Evolutionary conservation across 2,888 invertebrate species (phyloP).

Genomic region (Camponotus fellah): DNA sequence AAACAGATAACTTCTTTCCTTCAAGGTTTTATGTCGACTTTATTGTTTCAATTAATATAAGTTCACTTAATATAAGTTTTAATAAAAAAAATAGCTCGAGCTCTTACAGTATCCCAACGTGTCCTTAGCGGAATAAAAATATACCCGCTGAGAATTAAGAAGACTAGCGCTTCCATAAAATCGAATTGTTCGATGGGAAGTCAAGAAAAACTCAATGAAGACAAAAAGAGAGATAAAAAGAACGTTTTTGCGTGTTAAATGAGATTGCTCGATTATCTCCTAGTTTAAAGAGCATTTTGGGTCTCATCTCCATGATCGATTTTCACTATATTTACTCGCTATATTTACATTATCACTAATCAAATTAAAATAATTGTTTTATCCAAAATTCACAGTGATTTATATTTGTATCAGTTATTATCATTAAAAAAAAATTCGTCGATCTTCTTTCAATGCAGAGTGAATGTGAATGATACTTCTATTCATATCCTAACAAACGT

Average conservation of each 20-base stretch:
- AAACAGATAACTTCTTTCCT: background rate
- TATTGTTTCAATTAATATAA: background rate
- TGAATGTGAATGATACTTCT: background rate
- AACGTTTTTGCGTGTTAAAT: slow-evolving; percentile 26
- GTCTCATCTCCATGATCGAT: slow-evolving; percentile 2
- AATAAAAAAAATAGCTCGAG: background rate
- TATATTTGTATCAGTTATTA: background rate
- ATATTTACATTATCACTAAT: slow-evolving; percentile 30
- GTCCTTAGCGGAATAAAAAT: background rate
- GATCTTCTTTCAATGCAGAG: background rate
- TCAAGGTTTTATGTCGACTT: background rate
- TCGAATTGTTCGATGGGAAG: slow-evolving; percentile 10
- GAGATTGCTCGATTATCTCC: background rate
- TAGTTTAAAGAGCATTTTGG: slow-evolving; percentile 11
- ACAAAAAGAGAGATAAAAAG: background rate
- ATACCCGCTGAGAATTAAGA: background rate
- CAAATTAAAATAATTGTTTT: slow-evolving; percentile 5
- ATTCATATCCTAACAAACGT: background rate
- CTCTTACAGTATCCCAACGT: background rate
- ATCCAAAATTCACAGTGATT: background rate
- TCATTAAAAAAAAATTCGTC: background rate
- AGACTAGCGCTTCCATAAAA: slow-evolving; percentile 6
- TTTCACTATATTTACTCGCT: slow-evolving; percentile 33
- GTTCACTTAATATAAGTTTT: background rate
- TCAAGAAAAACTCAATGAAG: slow-evolving; percentile 23